Conservation (phyloP, 2,113 vertebrate species). For the Silurus glanis region DNA sequence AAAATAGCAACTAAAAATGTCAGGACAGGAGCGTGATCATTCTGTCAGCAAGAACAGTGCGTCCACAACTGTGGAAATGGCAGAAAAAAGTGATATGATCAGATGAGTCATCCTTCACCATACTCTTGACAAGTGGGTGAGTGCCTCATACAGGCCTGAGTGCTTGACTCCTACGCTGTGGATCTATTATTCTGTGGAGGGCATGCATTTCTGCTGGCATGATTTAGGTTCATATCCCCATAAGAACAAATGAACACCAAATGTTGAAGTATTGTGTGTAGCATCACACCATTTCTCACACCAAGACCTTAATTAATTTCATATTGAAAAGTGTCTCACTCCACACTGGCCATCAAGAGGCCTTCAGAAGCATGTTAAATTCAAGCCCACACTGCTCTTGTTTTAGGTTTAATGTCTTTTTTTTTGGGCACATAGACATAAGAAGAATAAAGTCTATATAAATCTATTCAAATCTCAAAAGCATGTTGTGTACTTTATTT, state of each 20-base stretch:
- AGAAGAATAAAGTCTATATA: neutral
- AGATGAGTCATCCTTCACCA: conserved; percentile 4
- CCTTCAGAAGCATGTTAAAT: neutral
- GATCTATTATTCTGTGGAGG: neutral
- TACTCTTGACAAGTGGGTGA: neutral
- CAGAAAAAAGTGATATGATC: neutral
- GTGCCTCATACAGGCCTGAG: neutral
- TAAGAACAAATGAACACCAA: neutral
- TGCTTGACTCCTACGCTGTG: neutral
- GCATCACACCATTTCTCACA: neutral
- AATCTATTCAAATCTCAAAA: neutral
- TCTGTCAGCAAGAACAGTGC: neutral
- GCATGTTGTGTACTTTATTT: neutral
- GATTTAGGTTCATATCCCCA: neutral
- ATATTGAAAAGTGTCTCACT: neutral
- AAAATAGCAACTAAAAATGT: neutral
- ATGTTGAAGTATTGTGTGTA: neutral
- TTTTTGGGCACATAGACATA: neutral
- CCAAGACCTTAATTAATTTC: neutral
- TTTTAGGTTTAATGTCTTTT: neutral
- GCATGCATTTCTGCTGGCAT: neutral
- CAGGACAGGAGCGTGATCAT: neutral
- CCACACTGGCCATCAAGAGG: no score
- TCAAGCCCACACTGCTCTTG: neutral
- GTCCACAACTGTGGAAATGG: conserved; percentile 4